Base-by-base conservation (phyloP, 2,113 vertebrate genomes). In the Circaetus cinerascens region DNA sequence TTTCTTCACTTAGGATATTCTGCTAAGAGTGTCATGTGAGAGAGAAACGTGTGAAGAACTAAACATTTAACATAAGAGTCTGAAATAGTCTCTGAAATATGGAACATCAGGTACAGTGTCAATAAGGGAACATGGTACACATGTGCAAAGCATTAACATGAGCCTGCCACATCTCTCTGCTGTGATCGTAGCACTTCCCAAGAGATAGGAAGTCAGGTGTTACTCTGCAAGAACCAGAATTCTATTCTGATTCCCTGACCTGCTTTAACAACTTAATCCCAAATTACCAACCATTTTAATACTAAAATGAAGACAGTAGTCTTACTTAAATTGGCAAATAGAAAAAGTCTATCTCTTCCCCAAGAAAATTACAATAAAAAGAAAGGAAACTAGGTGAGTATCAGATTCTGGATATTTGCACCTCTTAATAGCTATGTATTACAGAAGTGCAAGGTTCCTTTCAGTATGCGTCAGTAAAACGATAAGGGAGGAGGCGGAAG, bases 1-100 rank as follows among this genome's bases (percentile, higher is more conserved):
- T 67, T 73, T 80, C 85, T 83, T 91, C 50, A 66, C 38, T 88
- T 91, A 71, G 21, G 60, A 9, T 85, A 78, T 86, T 86, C 69
- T 36, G 51, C 63, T 93, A 88, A 78, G 22, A 59, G 18, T 13
- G 30, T 57, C 66, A 18, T 21, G 57, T 40, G 32, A 77, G 59
- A 78, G 11, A 56, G 11, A 78, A 72, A 72, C 2, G 7, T 1
- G 10, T 38, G 30, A 86, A 55, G 60, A 89, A 75, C 93, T 92
- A 60, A 59, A n/a, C 20, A 32, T n/a, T 38, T 68, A 68, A 81
- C 2, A 2, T 29, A 69, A 43, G 55, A 79, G 55, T 55, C 68
- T 79, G 55, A 69, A 87, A 50, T 5, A 40, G 17, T 19, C 41
- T 77, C 72, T 73, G 36, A 56, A 78, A 64, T 46, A 68, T 0